Evolutionary conservation across 2,888 invertebrate species (phyloP), one percentile per base, ranked within the genome.

Genomic region (Helleia helle): DNA sequence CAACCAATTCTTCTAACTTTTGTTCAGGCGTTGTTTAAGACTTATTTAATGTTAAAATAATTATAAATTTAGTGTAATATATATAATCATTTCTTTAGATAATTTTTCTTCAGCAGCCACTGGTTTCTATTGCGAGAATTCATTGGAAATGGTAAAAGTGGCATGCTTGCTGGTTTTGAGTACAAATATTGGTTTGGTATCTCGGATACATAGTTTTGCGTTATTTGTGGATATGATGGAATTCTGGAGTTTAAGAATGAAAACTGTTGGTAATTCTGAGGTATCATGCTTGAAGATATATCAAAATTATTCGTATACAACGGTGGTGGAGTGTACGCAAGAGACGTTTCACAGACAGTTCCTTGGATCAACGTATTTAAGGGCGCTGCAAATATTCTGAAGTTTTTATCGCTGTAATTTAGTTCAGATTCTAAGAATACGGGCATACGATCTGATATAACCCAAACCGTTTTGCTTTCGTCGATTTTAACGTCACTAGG

Each of bases 371-470:
- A 79, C 1, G 77, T 76, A 15, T 87, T 85, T n/a, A 93, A 71
- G 0, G 92, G 89, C 0, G 91, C 90, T 2, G 89, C 89, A 54
- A 88, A 90, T 48, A 94, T 88, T 56, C 93, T 88, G 74, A 93
- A 94, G 62, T 94, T 94, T 6, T 91, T 86, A 50, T 94, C 93
- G 30, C 87, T 89, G 58, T 89, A 93, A 62, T 93, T 90, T 24
- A 94, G 69, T 28, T 87, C 87, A 3, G 89, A 74, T 52, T 89
- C 87, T 22, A 94, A 72, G 57, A 94, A 94, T 7, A 91, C 89
- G 0, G 93, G 91, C 94, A 94, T 94, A 27, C 90, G 87, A 65
- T 94, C 94, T 0, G 93, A 93, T 2, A 94, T 87, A 0, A 93
- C 91, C 94, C 94, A 94, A 2, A 92, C 85, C 49, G 92, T 91